Conservation (phyloP, 2,888 invertebrate species). For the Xylota segnis region DNA sequence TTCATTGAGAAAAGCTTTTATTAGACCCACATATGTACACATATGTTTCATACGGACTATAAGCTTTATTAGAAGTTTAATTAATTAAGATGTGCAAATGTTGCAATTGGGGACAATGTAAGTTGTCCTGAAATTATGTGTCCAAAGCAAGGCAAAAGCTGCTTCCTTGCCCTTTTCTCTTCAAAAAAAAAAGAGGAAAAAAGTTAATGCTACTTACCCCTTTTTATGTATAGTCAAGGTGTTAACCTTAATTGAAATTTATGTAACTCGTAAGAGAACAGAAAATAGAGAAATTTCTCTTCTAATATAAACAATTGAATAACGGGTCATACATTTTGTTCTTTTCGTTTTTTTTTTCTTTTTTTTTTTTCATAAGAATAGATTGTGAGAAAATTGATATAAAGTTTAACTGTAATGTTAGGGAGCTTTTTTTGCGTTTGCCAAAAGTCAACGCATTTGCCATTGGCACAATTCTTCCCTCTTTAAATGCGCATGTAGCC, state of each 20-base stretch:
- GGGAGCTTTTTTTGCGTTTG: slow-evolving; percentile 52
- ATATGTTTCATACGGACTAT: not conserved
- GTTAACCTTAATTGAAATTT: slow-evolving; percentile 21
- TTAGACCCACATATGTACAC: not conserved
- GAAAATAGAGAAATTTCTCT: not conserved
- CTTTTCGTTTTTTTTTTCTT: too few species aligned
- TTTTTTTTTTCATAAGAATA: slow-evolving; percentile 35
- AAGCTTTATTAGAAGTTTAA: not conserved
- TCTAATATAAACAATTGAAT: slow-evolving; percentile 21
- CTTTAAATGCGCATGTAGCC: slow-evolving; percentile 54
- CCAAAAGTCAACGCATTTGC: slow-evolving; percentile 70
- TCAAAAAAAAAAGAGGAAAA: slow-evolving; percentile 7
- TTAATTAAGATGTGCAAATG: not conserved
- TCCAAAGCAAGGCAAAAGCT: slow-evolving; percentile 19
- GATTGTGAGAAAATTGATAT: slow-evolving; percentile 14
- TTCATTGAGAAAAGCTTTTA: slow-evolving; percentile 30
- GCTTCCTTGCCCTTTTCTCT: not conserved
- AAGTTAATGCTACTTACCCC: not conserved
- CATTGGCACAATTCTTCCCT: slow-evolving; percentile 62
- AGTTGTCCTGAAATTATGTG: not conserved
- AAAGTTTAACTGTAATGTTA: slow-evolving; percentile 7
- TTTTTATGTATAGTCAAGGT: slow-evolving; percentile 15
- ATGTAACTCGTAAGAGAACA: slow-evolving; percentile 26
- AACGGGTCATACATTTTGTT: not conserved
- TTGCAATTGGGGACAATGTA: not conserved